Conservation (phyloP, 2,113 vertebrate species). For the Stercorarius parasiticus region DNA sequence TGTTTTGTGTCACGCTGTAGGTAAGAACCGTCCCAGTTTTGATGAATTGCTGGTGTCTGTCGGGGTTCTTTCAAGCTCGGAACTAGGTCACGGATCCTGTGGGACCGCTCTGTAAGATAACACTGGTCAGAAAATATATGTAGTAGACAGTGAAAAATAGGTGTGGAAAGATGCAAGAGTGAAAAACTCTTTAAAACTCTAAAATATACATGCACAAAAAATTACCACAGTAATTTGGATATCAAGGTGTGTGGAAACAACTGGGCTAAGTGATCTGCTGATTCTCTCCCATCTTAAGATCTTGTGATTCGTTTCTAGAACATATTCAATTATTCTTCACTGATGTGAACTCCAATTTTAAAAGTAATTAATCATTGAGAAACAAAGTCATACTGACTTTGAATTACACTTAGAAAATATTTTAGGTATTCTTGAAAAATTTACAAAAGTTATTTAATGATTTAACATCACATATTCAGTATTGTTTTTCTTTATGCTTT, state of each 20-base stretch:
- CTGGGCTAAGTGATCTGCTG: neutral
- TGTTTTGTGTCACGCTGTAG: accelerated
- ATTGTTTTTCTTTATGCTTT: neutral
- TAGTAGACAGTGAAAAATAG: neutral
- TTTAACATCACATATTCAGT: neutral
- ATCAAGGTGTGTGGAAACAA: neutral
- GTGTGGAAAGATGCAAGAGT: too few species aligned
- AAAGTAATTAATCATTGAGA: neutral
- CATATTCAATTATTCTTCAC: neutral
- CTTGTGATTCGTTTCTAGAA: neutral
- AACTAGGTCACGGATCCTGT: neutral
- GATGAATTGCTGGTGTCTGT: neutral
- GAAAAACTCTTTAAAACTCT: neutral
- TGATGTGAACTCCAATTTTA: neutral
- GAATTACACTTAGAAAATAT: neutral
- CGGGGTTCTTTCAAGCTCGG: neutral
- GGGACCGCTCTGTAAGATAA: neutral
- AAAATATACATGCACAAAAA: neutral
- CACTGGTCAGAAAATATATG: neutral
- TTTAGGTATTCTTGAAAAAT: neutral
- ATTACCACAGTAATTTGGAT: neutral
- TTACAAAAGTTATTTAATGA: neutral
- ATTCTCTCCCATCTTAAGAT: neutral
- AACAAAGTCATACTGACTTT: neutral
- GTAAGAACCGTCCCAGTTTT: neutral